Base-by-base conservation (phyloP, 2,888 invertebrate species). In the Leptopilina drosophilae region DNA sequence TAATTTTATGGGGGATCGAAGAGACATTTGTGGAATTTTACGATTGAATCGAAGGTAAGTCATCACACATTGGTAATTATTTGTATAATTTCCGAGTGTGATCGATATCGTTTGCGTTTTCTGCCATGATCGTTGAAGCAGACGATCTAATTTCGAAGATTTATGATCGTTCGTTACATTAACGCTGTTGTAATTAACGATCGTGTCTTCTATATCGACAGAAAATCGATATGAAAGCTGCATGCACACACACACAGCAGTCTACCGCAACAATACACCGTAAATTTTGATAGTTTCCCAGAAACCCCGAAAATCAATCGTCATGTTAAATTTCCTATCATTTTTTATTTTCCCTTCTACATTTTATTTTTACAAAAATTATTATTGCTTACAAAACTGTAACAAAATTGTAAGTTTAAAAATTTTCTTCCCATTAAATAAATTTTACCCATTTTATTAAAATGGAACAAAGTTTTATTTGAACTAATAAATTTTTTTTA, bases 101-200 rank as follows among this genome's bases (percentile, higher is more conserved):
- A 20, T 62, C 62, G 62, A 62, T 20, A 20, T 62, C 20, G 42
- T 33, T 33, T 33, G 62, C 9, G 15, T 20, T 62, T 62, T 62
- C 8, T 62, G 62, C 20, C 5, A 9, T 62, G 49, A 20, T 15
- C 62, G 9, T 59, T 15, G 20, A 20, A n/a, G 8, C 62, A 20
- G 20, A 62, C 20, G 62, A 62, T 62, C 62, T 20, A 62, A 62
- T 20, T 62, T 20, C 62, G 9, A 62, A 62, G 62, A 62, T 62
- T 62, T 62, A 62, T 62, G 62, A 62, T 62, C 62, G 15, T 62
- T 62, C 20, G 62, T 62, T 62, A 62, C 62, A 15, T 62, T 20
- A 20, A 20, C 20, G 62, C 20, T n/a, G 7, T 62, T 20, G 62
- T 62, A 62, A 62, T 62, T 62, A 62, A 62, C 62, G 20, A 62